Evolutionary conservation across 2,888 invertebrate genomes (phyloP).

Genomic region (Acleris sparsana): DNA sequence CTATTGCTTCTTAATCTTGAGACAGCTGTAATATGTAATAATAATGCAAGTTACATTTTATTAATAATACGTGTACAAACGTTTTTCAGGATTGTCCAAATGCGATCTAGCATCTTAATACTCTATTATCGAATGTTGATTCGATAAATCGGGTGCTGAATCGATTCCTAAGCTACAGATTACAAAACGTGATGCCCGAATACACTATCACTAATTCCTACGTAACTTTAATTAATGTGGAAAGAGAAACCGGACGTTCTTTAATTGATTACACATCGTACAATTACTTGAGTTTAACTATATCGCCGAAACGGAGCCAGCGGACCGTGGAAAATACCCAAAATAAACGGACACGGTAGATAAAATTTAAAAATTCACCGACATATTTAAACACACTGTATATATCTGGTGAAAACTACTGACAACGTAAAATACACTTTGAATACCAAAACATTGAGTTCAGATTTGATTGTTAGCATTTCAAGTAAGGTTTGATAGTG

Average conservation of each 20-base stretch:
- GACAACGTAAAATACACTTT: not conserved
- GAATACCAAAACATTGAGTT: not conserved
- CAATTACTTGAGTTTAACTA: constrained; percentile 28
- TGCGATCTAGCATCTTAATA: too few relatives aligned
- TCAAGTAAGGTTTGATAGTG: not conserved
- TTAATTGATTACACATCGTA: constrained; percentile 37
- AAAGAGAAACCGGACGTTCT: constrained; percentile 32
- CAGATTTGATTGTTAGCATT: not conserved
- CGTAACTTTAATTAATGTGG: constrained; percentile 18
- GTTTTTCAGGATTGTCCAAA: too few relatives aligned
- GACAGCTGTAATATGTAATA: constrained; percentile 22
- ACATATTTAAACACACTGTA: constrained; percentile 19
- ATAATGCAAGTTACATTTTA: not conserved
- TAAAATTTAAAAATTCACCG: constrained; percentile 33
- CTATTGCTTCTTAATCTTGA: constrained; percentile 19
- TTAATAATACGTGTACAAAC: too few relatives aligned
- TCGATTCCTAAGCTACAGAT: too few relatives aligned
- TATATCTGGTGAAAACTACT: not conserved
- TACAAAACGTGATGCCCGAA: too few relatives aligned
- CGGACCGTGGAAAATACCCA: constrained; percentile 35
- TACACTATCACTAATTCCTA: too few relatives aligned
- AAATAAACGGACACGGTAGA: constrained; percentile 37
- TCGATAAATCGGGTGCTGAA: too few relatives aligned
- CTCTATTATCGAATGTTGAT: too few relatives aligned
- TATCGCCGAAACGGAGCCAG: constrained; percentile 31